Evolutionary conservation across 1,140 invertebrate species (phyloP), one percentile per base, ranked within the genome.

Genomic region (Lerema accius): DNA sequence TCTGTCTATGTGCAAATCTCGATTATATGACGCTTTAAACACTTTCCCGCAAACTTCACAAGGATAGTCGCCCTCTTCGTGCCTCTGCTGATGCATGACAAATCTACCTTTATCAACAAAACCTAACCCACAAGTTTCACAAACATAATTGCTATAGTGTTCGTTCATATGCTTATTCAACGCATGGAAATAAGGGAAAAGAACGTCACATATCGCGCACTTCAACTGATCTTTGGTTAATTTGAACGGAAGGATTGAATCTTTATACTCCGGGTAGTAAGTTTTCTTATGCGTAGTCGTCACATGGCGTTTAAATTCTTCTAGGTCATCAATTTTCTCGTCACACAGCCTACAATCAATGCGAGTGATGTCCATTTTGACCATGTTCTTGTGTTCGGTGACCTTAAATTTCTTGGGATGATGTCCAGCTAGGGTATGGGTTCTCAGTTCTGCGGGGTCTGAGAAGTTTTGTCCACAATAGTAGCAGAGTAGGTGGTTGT

Each of bases 111-210:
- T 32, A 9, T 90, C 84, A 7, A 91, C 87, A 75, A 94, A 95
- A 4, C 90, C 86, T 32, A 93, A 84, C 0, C 92, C 92, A 67
- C 94, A 95, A 2, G 93, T 90, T 43, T 93, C 93, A 77, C 95
- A 96, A 28, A 92, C 91, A 73, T 94, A 91, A 43, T 90, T 90
- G 64, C 78, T 87, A 16, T 76, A 90, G 68, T 90, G 88, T 9
- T 76, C 80, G 32, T 90, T 90, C 87, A 90, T 90, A 51, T 90
- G 87, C 7, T 82, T 82, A 50, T 90, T 90, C 15, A 89, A 50
- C 2, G 86, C 86, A 37, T 90, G 87, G 37, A 90, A 89, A 39
- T 86, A 89, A 0, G 84, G 79, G 26, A 87, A 89, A 5, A 59
- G 9, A 0, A 65, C 46, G 4, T 78, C 71, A 59, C 87, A 90